Evolutionary conservation across 2,113 vertebrate species (phyloP), one percentile per base, ranked within the genome.

Genomic region (Anoplopoma fimbria): DNA sequence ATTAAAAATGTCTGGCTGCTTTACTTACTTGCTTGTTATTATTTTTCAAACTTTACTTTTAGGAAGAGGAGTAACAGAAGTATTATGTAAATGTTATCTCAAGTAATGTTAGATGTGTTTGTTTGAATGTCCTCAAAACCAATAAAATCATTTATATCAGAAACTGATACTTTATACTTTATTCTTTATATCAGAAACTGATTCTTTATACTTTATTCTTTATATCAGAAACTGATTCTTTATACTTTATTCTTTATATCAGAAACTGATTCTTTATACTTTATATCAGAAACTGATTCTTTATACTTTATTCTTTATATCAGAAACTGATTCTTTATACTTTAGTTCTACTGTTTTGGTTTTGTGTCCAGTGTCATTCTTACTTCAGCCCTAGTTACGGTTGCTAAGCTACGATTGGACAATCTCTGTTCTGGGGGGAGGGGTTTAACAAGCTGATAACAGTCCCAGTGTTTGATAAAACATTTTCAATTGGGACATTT

Each of bases 361-460:
- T 42, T 14, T 42, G 40, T 40, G 38, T 40, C 38, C 8, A 42
- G 40, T 42, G 40, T 42, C 14, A 14, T 42, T 17, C 45, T 21
- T 23, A 42, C 27, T 47, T 5, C 25, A 27, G 19, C 25, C 57
- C 6, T 73, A 15, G 23, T 67, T n/a, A 42, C 4, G 27, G 13
- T 42, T 33, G 27, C 33, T 71, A 36, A 58, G 45, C 47, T 60
- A 4, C 23, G 25, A 76, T 40, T 60, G 63, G 63, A 42, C 14
- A 10, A 49, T 5, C 3, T 7, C 4, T 47, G 8, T 2, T 61
- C 0, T 6, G 42, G 53, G 53, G 53, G 76, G 33, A 27, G 78
- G 69, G 69, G 51, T 8, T 88, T 70, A 71, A 49, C 21, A 68
- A 8, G 40, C 60, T n/a, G 23, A n/a, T 23, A 67, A 68, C 36